Base-by-base conservation (phyloP, 1,140 invertebrate genomes). In the Drosophila bipectinata region DNA sequence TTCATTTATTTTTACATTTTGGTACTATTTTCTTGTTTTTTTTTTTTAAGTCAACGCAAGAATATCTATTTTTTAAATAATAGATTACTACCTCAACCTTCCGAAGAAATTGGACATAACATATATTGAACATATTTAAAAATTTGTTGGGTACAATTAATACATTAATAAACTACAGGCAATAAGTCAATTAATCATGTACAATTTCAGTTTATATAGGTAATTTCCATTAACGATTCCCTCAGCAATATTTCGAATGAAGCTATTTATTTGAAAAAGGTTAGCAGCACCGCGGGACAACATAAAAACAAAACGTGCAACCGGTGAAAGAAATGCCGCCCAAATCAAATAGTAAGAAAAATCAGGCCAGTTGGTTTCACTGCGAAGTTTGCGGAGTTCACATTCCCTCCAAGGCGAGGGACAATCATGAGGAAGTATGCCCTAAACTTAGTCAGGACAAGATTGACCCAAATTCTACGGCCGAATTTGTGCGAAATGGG, bases 291-390 rank as follows among this genome's bases (percentile, higher is more conserved):
- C 15, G n/a, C 32, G 56, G 30, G 37, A 8, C 69, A 53, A 2
- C 15, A 52, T 51, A 12, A 73, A 74, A 66, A 48, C 69, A 63
- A 73, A 72, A 73, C 51, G 44, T 51, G 74, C 66, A 75, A 72
- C 58, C n/a, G 49, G 45, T 18, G 30, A 14, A 32, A 9, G 53
- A 51, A 47, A 87, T 92, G 91, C 90, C 91, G 49, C 91, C 89
- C 53, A 92, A 92, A 51, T 91, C 89, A 14, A 91, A 75, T 56
- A 91, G 72, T 34, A 92, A 92, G 57, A 77, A 84, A 45, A 75
- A 69, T 34, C 63, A 77, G 49, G 72, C 76, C 0, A 75, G 67
- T 51, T 92, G 91, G 91, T 91, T 58, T 28, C 62, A 76, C 6
- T 92, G 91, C 56, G 85, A 91, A 15, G 45, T 59, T 14, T 92